Evolutionary conservation across 37 sponge, comb jelly and placozoan species (phyloP).

Genomic region (Eunapius fragilis): DNA sequence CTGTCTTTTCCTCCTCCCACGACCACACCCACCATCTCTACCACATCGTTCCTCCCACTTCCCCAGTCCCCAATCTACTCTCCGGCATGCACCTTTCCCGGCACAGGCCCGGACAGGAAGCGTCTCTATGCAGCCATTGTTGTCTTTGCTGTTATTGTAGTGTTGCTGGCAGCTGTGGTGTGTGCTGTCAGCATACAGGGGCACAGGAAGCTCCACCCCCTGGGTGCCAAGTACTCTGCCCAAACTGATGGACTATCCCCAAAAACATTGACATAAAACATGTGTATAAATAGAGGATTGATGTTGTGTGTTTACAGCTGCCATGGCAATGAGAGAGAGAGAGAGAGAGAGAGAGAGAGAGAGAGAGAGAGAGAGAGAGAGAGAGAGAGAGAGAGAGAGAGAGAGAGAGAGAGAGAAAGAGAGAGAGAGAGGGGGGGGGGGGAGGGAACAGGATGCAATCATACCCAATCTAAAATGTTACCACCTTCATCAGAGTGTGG

Average conservation of each 20-base stretch:
- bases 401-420: slow-evolving; percentile 13
- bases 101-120: not conserved
- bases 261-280: no score
- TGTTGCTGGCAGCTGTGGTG: no score
- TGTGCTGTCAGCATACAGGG: no score
- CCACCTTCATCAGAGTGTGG: no score
- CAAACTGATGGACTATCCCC: no score
- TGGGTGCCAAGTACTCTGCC: no score
- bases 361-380: slow-evolving; percentile 12
- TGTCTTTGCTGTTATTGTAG: no score
- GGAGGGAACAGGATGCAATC: not conserved
- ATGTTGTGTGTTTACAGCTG: not conserved
- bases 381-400: slow-evolving; percentile 41
- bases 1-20: slow-evolving; percentile 1
- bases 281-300: no score
- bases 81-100: not conserved
- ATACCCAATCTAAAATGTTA: no score
- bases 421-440: not conserved
- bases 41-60: not conserved
- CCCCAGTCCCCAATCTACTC: not conserved
- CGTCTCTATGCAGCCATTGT: no score
- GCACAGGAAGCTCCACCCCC: no score
- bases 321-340: slow-evolving; percentile 21
- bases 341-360: slow-evolving; percentile 27
- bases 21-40: not conserved